Percentiles rank a stretch among this genome's conserved stretches.
Conservation (phyloP, 2,797 vertebrate genomes). For the Podarcis siculus region DNA sequence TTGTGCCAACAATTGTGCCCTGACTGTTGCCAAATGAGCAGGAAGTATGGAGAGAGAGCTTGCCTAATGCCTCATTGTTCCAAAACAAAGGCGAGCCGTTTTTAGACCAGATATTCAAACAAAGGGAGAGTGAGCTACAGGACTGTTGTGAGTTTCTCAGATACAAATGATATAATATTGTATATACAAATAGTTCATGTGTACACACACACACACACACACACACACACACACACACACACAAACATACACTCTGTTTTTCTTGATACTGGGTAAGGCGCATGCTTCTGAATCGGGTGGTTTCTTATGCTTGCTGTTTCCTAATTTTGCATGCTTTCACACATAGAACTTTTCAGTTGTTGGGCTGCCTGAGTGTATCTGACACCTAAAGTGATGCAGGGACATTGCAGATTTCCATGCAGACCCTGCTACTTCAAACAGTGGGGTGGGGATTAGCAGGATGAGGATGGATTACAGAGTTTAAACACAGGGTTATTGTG, state of each 20-base stretch:
- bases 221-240: too few species aligned
- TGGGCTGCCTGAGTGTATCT: not conserved
- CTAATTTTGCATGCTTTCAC: not conserved
- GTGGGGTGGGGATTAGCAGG: not conserved
- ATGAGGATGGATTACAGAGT: not conserved
- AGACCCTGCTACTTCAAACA: not conserved
- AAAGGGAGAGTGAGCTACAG: not conserved
- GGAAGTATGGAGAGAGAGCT: not conserved
- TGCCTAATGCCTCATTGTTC: not conserved
- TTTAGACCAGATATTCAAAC: not conserved
- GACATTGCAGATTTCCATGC: not conserved
- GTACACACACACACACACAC: too few species aligned
- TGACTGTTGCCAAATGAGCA: not conserved
- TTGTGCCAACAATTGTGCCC: not conserved
- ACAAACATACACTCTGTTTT: not conserved
- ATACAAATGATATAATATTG: not conserved
- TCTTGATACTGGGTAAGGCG: not conserved
- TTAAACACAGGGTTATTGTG: not conserved
- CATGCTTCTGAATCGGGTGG: not conserved
- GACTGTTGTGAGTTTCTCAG: not conserved
- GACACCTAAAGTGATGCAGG: too few species aligned
- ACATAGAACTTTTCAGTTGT: not conserved
- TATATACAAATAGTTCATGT: not conserved
- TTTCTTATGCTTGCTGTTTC: not conserved
- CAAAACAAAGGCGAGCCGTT: not conserved